Percentiles rank a stretch among this genome's conserved stretches.
These are phyloP conservation scores for Epiblema foenella DNA, from an alignment of 2,888 invertebrate genomes.

Conservation along the genomic window DNA sequence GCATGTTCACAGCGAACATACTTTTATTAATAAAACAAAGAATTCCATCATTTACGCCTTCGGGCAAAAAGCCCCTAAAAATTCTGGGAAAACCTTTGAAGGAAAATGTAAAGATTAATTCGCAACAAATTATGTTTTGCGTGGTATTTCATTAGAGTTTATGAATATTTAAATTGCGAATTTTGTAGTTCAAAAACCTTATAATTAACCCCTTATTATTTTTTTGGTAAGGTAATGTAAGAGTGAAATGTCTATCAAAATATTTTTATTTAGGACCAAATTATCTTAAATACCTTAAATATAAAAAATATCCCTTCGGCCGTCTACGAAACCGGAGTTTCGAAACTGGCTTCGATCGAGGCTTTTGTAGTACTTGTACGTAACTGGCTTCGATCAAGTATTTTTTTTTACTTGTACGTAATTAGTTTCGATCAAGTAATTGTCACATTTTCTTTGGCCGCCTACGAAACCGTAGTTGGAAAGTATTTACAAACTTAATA, in stretches of 20 bases:
- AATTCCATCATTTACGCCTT: background rate
- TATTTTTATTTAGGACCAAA: no score
- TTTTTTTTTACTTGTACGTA: no score
- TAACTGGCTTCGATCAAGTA: no score
- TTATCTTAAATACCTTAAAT: background rate
- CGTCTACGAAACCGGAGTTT: no score
- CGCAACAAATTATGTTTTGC: conserved; percentile 6
- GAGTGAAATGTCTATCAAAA: background rate
- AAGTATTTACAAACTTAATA: no score
- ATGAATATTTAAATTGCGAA: conserved; percentile 13
- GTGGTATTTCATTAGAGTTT: conserved; percentile 13
- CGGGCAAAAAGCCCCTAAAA: background rate
- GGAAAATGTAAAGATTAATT: conserved; percentile 1
- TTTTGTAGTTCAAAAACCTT: background rate
- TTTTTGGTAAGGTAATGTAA: background rate
- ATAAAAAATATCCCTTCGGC: no score
- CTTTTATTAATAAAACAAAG: background rate
- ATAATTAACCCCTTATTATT: background rate
- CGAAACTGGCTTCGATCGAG: no score
- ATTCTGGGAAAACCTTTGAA: background rate
- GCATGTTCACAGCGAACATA: no score
- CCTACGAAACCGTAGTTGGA: no score
- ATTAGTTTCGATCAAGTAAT: no score
- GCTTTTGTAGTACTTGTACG: no score
- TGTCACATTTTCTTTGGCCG: no score